These are phyloP conservation scores for Dendronephthya gigantea DNA, from an alignment of 64 coral and sea anemone species.

Conservation along the genomic window DNA sequence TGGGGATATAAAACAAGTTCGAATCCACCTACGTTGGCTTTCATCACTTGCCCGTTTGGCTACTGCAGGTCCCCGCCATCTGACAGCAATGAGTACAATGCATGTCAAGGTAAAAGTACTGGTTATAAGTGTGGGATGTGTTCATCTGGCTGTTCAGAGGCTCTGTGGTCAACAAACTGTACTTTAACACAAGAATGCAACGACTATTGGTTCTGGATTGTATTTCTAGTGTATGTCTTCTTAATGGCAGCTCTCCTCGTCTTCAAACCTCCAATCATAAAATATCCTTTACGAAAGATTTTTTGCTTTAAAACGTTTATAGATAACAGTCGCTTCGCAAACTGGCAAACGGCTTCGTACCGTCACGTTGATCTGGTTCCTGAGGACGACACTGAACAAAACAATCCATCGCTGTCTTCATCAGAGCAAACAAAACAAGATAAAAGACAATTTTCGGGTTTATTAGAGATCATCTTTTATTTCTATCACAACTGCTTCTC, in stretches of 20 bases:
- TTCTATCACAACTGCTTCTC: conserved; percentile 30
- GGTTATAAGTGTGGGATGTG: conserved; percentile 25
- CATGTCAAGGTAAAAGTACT: conserved; percentile 24
- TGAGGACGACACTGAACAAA: no score
- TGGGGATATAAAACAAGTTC: neutral
- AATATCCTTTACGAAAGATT: neutral
- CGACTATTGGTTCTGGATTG: conserved; percentile 23
- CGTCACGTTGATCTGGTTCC: no score
- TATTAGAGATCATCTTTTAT: conserved; percentile 19
- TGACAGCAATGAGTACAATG: neutral
- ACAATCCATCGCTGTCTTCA: neutral
- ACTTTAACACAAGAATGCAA: conserved; percentile 9
- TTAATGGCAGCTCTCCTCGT: conserved; percentile 10
- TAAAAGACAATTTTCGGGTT: conserved; percentile 18
- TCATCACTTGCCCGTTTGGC: no score
- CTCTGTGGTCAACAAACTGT: conserved; percentile 22
- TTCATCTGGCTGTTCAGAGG: conserved; percentile 17
- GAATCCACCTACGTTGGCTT: neutral
- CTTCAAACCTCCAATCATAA: conserved; percentile 16
- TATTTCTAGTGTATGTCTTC: conserved; percentile 1
- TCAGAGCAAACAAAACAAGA: conserved; percentile 11
- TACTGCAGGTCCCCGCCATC: neutral
- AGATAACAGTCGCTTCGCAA: neutral
- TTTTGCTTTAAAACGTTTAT: conserved; percentile 1
- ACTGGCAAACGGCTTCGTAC: neutral